Conservation (phyloP, 2,113 vertebrate genomes). For the Gasterosteus nipponicus region DNA sequence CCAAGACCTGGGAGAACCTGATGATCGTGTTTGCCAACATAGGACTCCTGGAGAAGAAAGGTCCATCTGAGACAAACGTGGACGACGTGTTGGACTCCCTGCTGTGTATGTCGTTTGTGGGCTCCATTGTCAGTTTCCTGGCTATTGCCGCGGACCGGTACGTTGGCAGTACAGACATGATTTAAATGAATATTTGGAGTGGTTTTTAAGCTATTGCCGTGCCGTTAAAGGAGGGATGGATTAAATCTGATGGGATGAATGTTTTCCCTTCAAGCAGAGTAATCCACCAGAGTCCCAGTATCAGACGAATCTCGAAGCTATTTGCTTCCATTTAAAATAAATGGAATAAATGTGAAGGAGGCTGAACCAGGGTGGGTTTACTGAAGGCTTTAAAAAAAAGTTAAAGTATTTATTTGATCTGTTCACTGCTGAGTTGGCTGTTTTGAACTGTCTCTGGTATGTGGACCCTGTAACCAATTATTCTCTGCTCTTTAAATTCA, state of each 20-base stretch:
- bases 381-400: background rate
- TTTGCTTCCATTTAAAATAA: conserved; percentile 7
- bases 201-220: background rate
- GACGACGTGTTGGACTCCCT: conserved; percentile 92
- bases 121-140: conserved; percentile 91
- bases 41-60: conserved; percentile 83
- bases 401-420: background rate
- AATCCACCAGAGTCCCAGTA: background rate
- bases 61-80: conserved; percentile 81
- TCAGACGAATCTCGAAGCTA: background rate
- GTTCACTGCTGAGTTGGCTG: conserved; percentile 8
- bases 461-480: conserved; percentile 8
- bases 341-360: background rate
- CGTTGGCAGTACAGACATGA: conserved; percentile 15
- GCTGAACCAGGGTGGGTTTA: background rate
- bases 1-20: conserved; percentile 90
- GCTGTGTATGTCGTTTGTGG: conserved; percentile 89
- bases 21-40: conserved; percentile 85
- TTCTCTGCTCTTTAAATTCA: conserved; percentile 11
- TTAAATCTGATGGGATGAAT: background rate
- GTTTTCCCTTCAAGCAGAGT: background rate
- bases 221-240: background rate
- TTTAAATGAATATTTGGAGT: background rate
- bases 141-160: conserved; percentile 92
- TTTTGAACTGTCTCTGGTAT: conserved; percentile 8